Conservation (phyloP, 2,113 vertebrate genomes). For the Recurvirostra avosetta region DNA sequence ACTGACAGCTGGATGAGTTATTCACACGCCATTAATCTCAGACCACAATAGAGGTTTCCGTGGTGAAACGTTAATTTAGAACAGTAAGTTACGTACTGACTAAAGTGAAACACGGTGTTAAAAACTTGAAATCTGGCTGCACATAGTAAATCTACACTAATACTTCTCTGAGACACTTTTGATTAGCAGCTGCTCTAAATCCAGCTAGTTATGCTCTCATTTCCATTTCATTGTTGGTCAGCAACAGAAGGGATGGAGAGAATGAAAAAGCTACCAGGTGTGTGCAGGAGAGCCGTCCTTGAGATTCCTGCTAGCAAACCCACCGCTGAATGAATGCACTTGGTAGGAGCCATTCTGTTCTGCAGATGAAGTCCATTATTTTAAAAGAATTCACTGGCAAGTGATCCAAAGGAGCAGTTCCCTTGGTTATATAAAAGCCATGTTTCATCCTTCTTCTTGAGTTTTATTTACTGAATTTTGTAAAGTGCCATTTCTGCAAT, state of each 20-base stretch:
- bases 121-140: constrained; percentile 17
- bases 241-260: neutral
- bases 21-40: constrained; percentile 42
- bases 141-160: neutral
- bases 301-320: constrained; percentile 1
- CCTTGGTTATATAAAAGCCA: neutral
- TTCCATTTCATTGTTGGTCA: neutral
- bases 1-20: constrained; percentile 28
- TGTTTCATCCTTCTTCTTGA: neutral
- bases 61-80: constrained; percentile 39
- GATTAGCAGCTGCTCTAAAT: neutral
- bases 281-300: neutral
- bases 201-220: neutral
- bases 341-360: neutral
- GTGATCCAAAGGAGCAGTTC: neutral
- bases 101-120: neutral
- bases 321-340: neutral
- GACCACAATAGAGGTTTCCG: neutral
- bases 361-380: constrained; percentile 27
- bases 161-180: neutral
- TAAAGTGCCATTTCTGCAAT: neutral
- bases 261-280: neutral
- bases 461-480: neutral
- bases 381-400: neutral
- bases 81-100: neutral